Evolutionary conservation across 1,140 invertebrate species (phyloP).

Genomic region (Hydropsyche tenuis): DNA sequence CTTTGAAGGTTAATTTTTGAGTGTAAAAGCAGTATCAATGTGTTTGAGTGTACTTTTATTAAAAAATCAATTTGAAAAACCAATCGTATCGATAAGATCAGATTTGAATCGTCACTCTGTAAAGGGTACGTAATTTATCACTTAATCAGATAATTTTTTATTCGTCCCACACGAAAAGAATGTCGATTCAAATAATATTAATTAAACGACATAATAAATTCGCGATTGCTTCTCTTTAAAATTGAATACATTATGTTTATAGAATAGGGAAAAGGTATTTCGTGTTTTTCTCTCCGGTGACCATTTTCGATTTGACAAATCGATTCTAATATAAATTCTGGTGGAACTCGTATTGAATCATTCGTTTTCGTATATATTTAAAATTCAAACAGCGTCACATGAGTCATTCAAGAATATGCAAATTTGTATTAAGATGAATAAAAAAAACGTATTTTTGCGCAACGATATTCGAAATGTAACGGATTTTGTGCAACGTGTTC

Average conservation of each 20-base stretch:
- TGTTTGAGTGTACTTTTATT: no score
- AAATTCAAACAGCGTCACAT: conserved; percentile 13
- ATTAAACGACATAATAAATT: no score
- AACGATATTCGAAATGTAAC: conserved; percentile 10
- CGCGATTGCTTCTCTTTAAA: no score
- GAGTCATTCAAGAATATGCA: conserved; percentile 16
- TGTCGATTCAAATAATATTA: no score
- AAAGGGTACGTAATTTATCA: no score
- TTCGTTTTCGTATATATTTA: background rate
- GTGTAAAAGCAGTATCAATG: no score
- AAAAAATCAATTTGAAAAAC: no score
- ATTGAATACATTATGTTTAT: background rate
- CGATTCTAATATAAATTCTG: background rate
- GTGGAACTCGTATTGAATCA: background rate
- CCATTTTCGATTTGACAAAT: background rate
- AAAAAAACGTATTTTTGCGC: background rate
- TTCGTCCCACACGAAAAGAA: no score
- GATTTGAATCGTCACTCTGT: no score
- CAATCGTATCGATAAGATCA: no score
- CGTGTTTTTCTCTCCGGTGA: background rate
- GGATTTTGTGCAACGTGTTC: background rate
- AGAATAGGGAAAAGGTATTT: background rate
- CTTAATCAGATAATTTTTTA: no score
- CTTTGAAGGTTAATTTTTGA: no score
- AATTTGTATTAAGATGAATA: background rate